Evolutionary conservation across 2,888 invertebrate species (phyloP), one percentile per base, ranked within the genome.

Genomic region (Hirtodrosophila histrioides): DNA sequence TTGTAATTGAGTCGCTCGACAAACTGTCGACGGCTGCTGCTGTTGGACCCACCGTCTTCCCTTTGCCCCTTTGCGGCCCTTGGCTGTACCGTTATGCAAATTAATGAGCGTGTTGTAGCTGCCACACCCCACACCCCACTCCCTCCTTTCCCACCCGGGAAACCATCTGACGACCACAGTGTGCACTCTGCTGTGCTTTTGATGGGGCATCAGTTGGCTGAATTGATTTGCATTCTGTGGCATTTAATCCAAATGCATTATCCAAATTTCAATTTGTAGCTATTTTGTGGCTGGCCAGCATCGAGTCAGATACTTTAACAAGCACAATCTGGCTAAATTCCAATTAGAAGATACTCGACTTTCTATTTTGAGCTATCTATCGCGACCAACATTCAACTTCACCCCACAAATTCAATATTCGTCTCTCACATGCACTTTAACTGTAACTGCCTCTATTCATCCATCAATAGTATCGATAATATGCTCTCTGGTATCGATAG

Each of bases 1-100:
- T 83, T 83, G 81, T 82, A 82, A 83, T 82, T 83, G 81, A 83
- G 75, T 77, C 69, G 67, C 70, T 64, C 62, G 61, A 65, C 71
- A 79, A 71, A 75, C 73, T 76, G 80, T 44, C 63, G 66, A 57
- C 72, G 45, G 46, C 43, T 43, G 51, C 43, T 35, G 31, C 27
- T 43, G n/a, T 31, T 27, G 27, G 27, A 27, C 10, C 29, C 8
- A n/a, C 8, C 11, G 5, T 11, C 27, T 11, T 10, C 7, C 1
- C 1, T 9, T 33, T 11, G 9, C n/a, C 40, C 9, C 31, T 7
- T 7, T 8, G 27, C 27, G 5, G 6, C 31, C 31, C 31, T 9
- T 12, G 44, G 17, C 24, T 6, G 23, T 33, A 36, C 33, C 33
- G 63, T 78, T 80, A 82, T 79, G 80, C 75, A 82, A 82, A 82